Evolutionary conservation across 1,140 invertebrate species (phyloP).

Genomic region (Neotoxoptera formosana): DNA sequence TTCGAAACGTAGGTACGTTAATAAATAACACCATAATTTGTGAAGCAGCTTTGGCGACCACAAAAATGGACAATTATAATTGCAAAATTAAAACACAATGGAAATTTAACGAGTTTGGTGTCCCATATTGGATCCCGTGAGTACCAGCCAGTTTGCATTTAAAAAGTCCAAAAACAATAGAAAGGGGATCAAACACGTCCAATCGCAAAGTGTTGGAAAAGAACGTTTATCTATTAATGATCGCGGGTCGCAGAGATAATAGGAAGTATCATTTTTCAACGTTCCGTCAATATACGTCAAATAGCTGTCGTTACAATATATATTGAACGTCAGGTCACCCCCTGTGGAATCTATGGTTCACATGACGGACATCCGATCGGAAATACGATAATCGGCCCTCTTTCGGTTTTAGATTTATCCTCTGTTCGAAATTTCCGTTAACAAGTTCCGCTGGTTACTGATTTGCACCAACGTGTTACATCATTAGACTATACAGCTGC

Average conservation of each 20-base stretch:
- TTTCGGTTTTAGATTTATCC: not conserved
- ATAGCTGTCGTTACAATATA: conserved; percentile 46
- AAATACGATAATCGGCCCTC: conserved; percentile 13
- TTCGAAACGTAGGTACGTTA: not conserved
- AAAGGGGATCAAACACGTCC: not conserved
- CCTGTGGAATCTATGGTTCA: conserved; percentile 32
- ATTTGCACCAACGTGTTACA: not conserved
- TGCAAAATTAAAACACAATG: not conserved
- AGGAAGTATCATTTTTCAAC: conserved; percentile 54
- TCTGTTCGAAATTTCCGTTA: not conserved
- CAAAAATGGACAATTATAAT: not conserved
- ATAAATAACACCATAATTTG: not conserved
- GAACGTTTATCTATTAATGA: conserved; percentile 46
- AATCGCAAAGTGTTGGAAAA: not conserved
- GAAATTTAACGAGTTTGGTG: not conserved
- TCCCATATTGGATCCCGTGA: not conserved
- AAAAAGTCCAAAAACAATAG: not conserved
- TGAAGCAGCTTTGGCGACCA: not conserved
- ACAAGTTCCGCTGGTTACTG: not conserved
- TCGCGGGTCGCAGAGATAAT: conserved; percentile 32
- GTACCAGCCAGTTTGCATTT: not conserved
- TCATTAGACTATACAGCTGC: not conserved
- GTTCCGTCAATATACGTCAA: conserved; percentile 48
- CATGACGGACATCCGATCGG: conserved; percentile 48
- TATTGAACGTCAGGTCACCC: not conserved